Percentiles rank a stretch among this genome's conserved stretches.
phyloP scores from a whole-genome alignment of 1,140 invertebrate species.

The Varroa destructor region DNA sequence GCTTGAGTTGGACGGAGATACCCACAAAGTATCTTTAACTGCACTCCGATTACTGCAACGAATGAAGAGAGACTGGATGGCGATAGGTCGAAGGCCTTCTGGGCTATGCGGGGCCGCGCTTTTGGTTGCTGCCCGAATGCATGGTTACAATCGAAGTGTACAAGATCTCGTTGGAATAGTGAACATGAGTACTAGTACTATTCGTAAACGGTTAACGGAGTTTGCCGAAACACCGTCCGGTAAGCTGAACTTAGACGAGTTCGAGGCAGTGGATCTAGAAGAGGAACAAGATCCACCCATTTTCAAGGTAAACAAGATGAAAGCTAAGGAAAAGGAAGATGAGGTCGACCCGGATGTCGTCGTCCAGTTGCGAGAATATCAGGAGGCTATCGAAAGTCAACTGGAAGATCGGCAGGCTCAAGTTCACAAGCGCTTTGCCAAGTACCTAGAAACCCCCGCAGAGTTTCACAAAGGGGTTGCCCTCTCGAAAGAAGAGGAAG shows the following conservation, averaged over 20 bases:
- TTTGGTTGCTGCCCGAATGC: constrained; percentile 77
- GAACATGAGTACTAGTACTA: constrained; percentile 83
- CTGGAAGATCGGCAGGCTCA: constrained; percentile 9
- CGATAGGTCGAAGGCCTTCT: constrained; percentile 83
- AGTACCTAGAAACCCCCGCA: constrained; percentile 17
- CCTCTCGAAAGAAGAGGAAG: constrained; percentile 13
- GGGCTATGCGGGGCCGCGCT: constrained; percentile 91
- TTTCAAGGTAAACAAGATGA: constrained; percentile 52
- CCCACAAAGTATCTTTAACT: constrained; percentile 85
- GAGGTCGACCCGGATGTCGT: constrained; percentile 29
- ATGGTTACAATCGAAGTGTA: constrained; percentile 74
- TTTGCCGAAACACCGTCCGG: constrained; percentile 89
- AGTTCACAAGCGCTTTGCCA: constrained; percentile 21
- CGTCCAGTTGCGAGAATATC: constrained; percentile 16
- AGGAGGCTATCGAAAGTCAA: constrained; percentile 22
- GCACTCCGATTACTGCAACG: constrained; percentile 79
- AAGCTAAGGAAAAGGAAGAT: constrained; percentile 30
- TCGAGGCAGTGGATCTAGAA: constrained; percentile 89
- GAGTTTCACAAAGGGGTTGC: constrained; percentile 13
- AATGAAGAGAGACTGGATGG: constrained; percentile 96
- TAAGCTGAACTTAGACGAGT: constrained; percentile 81
- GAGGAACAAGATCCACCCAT: constrained; percentile 91
- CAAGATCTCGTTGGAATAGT: constrained; percentile 85
- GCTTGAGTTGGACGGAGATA: constrained; percentile 78
- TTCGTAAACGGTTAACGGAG: constrained; percentile 78